Percentiles rank a stretch among this genome's conserved stretches.
These are phyloP conservation scores for Trachythela sp. DNA, from an alignment of 64 coral and sea anemone species.

Conservation along the genomic window DNA sequence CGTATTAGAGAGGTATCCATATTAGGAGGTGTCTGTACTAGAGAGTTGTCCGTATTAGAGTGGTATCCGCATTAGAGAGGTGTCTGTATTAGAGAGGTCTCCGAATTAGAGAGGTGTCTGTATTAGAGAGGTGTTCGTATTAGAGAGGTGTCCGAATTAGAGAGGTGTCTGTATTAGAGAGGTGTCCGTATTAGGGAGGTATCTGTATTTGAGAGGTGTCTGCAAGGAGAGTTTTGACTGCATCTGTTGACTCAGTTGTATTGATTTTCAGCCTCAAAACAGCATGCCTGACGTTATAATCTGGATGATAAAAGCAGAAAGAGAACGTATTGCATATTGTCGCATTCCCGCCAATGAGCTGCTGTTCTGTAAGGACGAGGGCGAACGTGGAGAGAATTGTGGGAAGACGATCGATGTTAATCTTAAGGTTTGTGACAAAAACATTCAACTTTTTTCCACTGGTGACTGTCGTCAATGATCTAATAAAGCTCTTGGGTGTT, in stretches of 20 bases:
- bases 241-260: neutral
- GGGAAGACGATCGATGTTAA: conserved; percentile 9
- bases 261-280: neutral
- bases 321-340: neutral
- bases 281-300: neutral
- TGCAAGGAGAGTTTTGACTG: too few relatives aligned
- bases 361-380: neutral
- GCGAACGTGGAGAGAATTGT: neutral
- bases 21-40: too few relatives aligned
- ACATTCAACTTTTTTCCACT: neutral
- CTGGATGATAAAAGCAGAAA: neutral
- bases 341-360: neutral
- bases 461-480: neutral
- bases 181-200: neutral
- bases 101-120: too few relatives aligned
- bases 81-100: too few relatives aligned
- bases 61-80: neutral
- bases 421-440: neutral
- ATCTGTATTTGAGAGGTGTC: neutral
- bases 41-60: too few relatives aligned
- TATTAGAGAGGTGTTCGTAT: neutral
- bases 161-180: too few relatives aligned
- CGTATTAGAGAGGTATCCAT: too few relatives aligned
- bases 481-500: too few relatives aligned
- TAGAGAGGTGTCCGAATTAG: too few relatives aligned